These are phyloP conservation scores for Aphelocoma coerulescens DNA, from an alignment of 2,113 vertebrate species.

Conservation along the genomic window DNA sequence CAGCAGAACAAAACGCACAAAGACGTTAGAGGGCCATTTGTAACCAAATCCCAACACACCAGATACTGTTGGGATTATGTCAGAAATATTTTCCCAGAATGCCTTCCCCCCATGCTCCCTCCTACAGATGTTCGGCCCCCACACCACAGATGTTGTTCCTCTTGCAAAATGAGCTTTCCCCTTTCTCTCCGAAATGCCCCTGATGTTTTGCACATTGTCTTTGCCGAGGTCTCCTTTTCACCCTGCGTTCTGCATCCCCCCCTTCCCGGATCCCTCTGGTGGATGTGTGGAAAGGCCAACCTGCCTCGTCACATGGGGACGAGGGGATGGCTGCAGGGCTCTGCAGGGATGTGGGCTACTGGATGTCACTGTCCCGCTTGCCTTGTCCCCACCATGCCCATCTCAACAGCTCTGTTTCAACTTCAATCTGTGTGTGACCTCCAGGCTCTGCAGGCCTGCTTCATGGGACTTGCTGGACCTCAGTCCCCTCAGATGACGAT, in stretches of 20 bases:
- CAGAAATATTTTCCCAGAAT: constrained; percentile 73
- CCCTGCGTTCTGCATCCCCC: background rate
- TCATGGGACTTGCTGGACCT: rapidly evolving
- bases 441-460: background rate
- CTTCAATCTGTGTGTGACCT: background rate
- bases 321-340: rapidly evolving
- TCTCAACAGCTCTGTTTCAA: background rate
- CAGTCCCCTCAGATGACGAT: rapidly evolving
- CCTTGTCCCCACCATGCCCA: background rate
- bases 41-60: constrained; percentile 71
- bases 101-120: constrained; percentile 58
- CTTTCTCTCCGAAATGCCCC: constrained; percentile 53
- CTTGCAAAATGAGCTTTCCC: constrained; percentile 61
- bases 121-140: constrained; percentile 68
- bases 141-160: constrained; percentile 68
- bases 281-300: background rate
- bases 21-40: constrained; percentile 69
- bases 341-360: background rate
- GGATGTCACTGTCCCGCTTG: background rate
- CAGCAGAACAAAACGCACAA: constrained; percentile 71
- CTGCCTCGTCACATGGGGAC: rapidly evolving
- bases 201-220: constrained; percentile 51
- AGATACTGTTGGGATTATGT: constrained; percentile 74
- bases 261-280: background rate
- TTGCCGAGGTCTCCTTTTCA: background rate